Evolutionary conservation across 1,140 invertebrate genomes (phyloP), one percentile per base, ranked within the genome.

Genomic region (Lepidurus arcticus): DNA sequence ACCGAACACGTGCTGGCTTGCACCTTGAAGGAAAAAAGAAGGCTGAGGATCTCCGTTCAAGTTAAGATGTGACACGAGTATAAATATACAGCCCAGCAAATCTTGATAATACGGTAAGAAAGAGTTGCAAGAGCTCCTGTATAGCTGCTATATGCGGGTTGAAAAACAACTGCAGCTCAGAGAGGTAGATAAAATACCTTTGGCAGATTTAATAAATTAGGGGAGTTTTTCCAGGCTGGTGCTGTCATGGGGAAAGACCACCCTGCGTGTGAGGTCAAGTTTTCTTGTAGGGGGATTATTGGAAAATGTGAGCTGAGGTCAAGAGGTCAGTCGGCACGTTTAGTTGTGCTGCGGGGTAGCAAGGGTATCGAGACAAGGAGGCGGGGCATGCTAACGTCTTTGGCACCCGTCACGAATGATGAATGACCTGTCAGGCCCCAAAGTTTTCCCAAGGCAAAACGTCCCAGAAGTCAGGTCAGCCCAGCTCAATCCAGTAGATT

Each of bases 361-460:
- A 65, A 65, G 8, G 53, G 53, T 65, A n/a, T 65, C 8, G 13
- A 65, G 53, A 16, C 53, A 65, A 9, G 53, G 53, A 65, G 53
- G 53, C 53, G 53, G 53, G 21, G 53, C 53, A 65, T 16, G n/a
- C 53, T 65, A 65, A 65, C 53, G 53, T 65, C 53, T n/a, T 65
- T 65, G 53, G 53, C 53, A 65, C 53, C 53, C 53, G 53, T 65
- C 53, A 65, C n/a, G 53, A 65, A 65, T 65, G 53, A 65, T 21
- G 53, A 65, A 65, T 65, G 53, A 65, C 53, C 53, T 65, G 53
- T 65, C 53, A 21, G 21, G 21, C 53, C 21, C 53, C n/a, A 7
- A 65, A 65, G 16, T 13, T 65, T 65, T 65, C 13, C 21, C 7
- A 65, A 21, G 16, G 16, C 53, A 21, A 34, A 34, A 34, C 21